These are phyloP conservation scores for Pterobdella sp. DNA, from an alignment of 2,888 invertebrate genomes.

Conservation along the genomic window DNA sequence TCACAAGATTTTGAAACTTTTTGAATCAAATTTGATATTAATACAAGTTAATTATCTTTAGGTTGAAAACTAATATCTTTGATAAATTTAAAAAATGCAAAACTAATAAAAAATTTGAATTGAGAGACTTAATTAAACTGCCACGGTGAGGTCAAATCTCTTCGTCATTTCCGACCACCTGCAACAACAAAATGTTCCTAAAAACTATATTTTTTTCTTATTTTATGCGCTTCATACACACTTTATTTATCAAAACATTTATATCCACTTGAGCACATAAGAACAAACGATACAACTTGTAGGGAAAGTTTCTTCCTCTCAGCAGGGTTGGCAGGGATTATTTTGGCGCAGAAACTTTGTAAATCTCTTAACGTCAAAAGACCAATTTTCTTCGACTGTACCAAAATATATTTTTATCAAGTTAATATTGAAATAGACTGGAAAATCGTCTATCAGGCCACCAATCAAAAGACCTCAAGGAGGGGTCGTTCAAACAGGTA, in stretches of 20 bases:
- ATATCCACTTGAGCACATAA: too few species aligned
- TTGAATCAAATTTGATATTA: too few species aligned
- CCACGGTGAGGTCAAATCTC: too few species aligned
- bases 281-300: neutral
- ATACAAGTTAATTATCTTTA: too few species aligned
- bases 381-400: neutral
- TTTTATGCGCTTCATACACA: neutral
- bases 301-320: slow-evolving; percentile 21
- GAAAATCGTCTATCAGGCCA: neutral
- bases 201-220: neutral
- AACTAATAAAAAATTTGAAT: too few species aligned
- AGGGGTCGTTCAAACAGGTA: slow-evolving; percentile 14
- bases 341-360: neutral
- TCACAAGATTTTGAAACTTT: too few species aligned
- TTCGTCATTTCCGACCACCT: too few species aligned
- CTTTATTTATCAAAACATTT: too few species aligned
- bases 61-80: too few species aligned
- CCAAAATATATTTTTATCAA: neutral
- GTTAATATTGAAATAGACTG: neutral
- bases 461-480: neutral
- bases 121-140: too few species aligned
- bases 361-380: neutral
- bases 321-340: slow-evolving; percentile 12
- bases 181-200: too few species aligned
- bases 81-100: too few species aligned